Percentiles rank a stretch among this genome's conserved stretches.
Conservation (phyloP, 1,140 invertebrate genomes). For the Plodia interpunctella region DNA sequence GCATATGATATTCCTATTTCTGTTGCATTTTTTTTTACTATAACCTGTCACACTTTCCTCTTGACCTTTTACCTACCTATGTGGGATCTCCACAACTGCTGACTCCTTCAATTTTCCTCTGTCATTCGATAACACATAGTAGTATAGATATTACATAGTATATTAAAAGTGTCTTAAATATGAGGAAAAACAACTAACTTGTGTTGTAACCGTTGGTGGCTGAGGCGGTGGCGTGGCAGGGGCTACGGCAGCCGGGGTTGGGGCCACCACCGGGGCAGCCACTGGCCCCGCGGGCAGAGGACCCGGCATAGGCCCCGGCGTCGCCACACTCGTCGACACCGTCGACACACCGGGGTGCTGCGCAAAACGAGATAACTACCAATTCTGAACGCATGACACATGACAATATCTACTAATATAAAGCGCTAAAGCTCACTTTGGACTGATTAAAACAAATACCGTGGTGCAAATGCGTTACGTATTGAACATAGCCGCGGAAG, state of each 20-base stretch:
- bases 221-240: constrained; percentile 24
- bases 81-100: too few relatives aligned
- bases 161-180: too few relatives aligned
- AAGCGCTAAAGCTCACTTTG: neutral
- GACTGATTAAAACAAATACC: too few relatives aligned
- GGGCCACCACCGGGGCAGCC: constrained; percentile 37
- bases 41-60: too few relatives aligned
- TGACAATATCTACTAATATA: neutral
- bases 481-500: too few relatives aligned
- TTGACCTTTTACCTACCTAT: too few relatives aligned
- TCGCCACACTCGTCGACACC: constrained; percentile 53
- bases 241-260: constrained; percentile 26
- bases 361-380: neutral
- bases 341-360: constrained; percentile 58
- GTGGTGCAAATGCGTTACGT: too few relatives aligned
- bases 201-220: constrained; percentile 47
- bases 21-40: too few relatives aligned
- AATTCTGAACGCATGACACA: neutral
- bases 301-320: constrained; percentile 36
- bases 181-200: constrained; percentile 27
- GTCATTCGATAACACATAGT: too few relatives aligned
- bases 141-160: too few relatives aligned
- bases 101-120: too few relatives aligned
- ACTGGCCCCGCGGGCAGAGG: constrained; percentile 44
- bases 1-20: too few relatives aligned